Base-by-base conservation (phyloP, 2,797 vertebrate species). In the Otolemur crassicaudatus region DNA sequence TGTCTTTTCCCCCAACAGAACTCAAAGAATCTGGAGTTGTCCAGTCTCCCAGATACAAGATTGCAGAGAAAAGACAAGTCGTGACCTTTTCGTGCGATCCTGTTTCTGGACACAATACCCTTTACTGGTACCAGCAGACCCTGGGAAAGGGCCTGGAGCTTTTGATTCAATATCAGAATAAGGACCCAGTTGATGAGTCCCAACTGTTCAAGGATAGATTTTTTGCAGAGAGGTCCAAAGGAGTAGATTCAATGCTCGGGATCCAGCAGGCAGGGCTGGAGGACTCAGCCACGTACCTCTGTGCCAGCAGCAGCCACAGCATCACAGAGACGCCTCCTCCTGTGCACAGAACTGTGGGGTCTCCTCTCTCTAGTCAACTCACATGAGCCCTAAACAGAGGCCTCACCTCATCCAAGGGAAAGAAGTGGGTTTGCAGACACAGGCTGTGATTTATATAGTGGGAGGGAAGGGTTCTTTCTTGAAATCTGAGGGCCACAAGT, bases 141-240 rank as follows among this genome's bases (percentile, higher is more conserved):
- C 49, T 0, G 11, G 73, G 34, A 34, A n/a, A 53, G 43, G n/a
- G 72, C 14, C 92, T 27, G 4, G 67, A 60, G 77, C 29, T 65
- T 19, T 87, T 97, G 82, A 5, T 93, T 60, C 12, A 1, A 23
- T 96, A 83, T 65, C 63, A 79, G 81, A 67, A 95, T 69, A 25
- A 96, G 27, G 67, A 40, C 37, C 37, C 37, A 40, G 37, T 65
- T 4, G 82, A 87, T 58, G 29, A 87, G 37, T 73, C 73, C 7
- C 25, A 67, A 37, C 13, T 93, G 60, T 22, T 37, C 5, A 56
- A 81, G 34, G 40, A 37, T 17, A 1, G 1, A 12, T 93, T 94
- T 92, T 94, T 60, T 79, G 69, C 69, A 53, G 16, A 16, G 10
- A n/a, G 76, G 40, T 1, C 23, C 40, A 7, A 37, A 31, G 70